Evolutionary conservation across 2,888 invertebrate genomes (phyloP).

Genomic region (Allacma fusca): DNA sequence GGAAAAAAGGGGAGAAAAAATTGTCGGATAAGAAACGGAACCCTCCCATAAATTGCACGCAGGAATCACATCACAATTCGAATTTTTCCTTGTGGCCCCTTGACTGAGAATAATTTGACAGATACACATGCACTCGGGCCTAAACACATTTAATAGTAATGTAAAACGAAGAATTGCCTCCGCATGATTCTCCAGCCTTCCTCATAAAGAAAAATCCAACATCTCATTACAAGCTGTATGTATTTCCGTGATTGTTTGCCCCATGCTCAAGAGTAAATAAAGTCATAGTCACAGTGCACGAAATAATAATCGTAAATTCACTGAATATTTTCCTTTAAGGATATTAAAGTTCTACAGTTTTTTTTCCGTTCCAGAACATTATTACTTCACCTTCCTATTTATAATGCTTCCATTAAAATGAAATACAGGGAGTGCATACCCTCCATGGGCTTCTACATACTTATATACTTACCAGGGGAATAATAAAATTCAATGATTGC

Average conservation of each 20-base stretch:
- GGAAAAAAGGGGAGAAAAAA: not conserved
- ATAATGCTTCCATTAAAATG: too few species aligned
- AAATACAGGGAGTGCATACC: constrained; percentile 1
- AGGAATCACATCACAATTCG: constrained; percentile 27
- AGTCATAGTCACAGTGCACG: not conserved
- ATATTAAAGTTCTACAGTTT: too few species aligned
- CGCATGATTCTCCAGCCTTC: constrained; percentile 25
- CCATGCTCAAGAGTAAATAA: not conserved
- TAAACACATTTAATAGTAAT: constrained; percentile 30
- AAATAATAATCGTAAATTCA: not conserved
- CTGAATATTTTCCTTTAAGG: too few species aligned
- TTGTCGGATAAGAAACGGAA: not conserved
- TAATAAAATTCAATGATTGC: not conserved
- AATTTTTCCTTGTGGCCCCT: not conserved
- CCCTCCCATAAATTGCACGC: constrained; percentile 37
- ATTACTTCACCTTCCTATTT: too few species aligned
- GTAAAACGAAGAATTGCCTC: constrained; percentile 41
- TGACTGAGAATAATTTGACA: constrained; percentile 29
- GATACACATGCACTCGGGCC: constrained; percentile 19
- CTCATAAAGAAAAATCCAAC: constrained; percentile 26
- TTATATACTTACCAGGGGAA: not conserved
- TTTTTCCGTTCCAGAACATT: not conserved
- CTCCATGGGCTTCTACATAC: too few species aligned
- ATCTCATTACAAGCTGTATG: constrained; percentile 34
- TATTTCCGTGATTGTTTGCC: too few species aligned